phyloP scores from a whole-genome alignment of 2,888 invertebrate genomes.

The Melikaiella ostensackeni region DNA sequence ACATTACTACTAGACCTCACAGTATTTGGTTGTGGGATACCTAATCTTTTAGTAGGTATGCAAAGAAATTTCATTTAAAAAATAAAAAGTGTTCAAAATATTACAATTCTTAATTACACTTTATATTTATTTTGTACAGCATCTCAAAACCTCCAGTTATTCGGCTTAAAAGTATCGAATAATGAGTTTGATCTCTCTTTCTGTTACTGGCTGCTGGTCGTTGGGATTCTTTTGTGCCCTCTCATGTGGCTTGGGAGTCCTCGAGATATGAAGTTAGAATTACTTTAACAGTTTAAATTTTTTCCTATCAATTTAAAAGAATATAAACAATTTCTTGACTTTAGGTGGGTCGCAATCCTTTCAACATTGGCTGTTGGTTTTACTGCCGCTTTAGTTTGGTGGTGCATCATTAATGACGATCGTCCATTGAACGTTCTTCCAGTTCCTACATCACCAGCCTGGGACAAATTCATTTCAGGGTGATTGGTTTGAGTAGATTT shows the following conservation, averaged over 20 bases:
- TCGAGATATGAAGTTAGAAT: constrained; percentile 90
- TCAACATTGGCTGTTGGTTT: constrained; percentile 83
- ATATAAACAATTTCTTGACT: not conserved
- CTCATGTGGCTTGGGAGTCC: constrained; percentile 94
- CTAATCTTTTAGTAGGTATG: constrained; percentile 87
- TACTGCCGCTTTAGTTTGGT: constrained; percentile 84
- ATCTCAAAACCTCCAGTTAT: constrained; percentile 87
- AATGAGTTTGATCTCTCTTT: constrained; percentile 84
- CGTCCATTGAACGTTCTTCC: constrained; percentile 69
- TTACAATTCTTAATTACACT: not conserved
- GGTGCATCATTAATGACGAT: constrained; percentile 79
- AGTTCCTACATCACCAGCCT: constrained; percentile 73
- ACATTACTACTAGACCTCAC: constrained; percentile 86
- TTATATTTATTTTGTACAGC: constrained; percentile 78
- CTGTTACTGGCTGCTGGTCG: constrained; percentile 89
- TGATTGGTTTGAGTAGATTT: constrained; percentile 48
- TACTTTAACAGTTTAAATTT: constrained; percentile 10
- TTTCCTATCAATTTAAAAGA: not conserved
- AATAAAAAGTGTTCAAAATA: constrained; percentile 9
- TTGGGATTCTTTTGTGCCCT: constrained; percentile 87
- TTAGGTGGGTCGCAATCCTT: constrained; percentile 82
- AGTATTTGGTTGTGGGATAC: constrained; percentile 88
- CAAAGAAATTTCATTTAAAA: not conserved
- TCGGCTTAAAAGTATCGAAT: constrained; percentile 85
- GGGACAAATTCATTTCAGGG: constrained; percentile 76